A percentile compares a stretch with the other conserved stretches of the same genome.
phyloP scores from a whole-genome alignment of 30 jellyfish, hydroid and myxozoan genomes.

The Pseudorhiza aurosa region DNA sequence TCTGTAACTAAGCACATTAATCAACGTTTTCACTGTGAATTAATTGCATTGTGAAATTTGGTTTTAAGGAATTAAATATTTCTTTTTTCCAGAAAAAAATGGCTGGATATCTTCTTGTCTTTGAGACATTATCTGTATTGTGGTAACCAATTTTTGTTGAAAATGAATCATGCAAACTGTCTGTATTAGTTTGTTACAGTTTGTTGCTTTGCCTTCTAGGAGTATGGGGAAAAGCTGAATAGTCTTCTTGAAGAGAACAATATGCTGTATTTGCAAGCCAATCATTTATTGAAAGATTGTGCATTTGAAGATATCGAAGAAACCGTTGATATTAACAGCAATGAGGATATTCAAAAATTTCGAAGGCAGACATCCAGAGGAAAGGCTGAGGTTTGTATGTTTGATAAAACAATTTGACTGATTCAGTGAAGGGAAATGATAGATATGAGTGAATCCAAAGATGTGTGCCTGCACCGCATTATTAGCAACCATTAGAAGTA shows the following conservation, averaged over 20 bases:
- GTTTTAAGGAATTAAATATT: neutral
- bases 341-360: slow-evolving; percentile 52
- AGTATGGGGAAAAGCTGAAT: slow-evolving; percentile 66
- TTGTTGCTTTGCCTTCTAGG: slow-evolving; percentile 13
- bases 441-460: too few relatives aligned
- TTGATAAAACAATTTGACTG: too few relatives aligned
- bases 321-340: slow-evolving; percentile 51
- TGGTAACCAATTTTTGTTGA: neutral
- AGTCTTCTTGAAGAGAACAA: slow-evolving; percentile 69
- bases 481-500: too few relatives aligned
- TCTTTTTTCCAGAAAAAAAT: neutral
- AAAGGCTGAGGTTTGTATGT: slow-evolving; percentile 69
- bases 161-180: neutral
- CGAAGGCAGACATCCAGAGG: slow-evolving; percentile 73
- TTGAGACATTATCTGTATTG: neutral
- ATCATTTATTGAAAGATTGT: slow-evolving; percentile 70
- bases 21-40: too few relatives aligned
- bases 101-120: neutral
- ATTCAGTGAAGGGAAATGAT: too few relatives aligned
- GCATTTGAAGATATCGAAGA: slow-evolving; percentile 68
- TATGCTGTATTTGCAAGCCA: slow-evolving; percentile 70
- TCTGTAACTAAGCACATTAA: too few relatives aligned
- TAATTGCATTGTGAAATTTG: too few relatives aligned
- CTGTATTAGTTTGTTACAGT: neutral
- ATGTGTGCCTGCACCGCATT: too few relatives aligned